Evolutionary conservation across 2,888 invertebrate species (phyloP).

Genomic region (Diarsia dahlii): DNA sequence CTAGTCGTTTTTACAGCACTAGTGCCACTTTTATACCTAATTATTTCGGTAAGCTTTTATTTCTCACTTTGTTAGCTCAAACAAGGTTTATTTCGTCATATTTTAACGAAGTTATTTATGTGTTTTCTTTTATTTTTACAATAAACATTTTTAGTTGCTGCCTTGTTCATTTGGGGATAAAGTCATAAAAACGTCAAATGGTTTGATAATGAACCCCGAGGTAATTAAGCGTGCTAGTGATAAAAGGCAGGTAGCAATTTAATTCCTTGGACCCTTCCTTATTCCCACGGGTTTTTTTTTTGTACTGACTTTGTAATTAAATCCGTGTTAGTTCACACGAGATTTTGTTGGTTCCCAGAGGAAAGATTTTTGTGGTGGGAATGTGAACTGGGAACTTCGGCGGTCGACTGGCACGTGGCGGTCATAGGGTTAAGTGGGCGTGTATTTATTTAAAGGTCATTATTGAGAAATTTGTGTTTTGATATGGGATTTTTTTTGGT

Average conservation of each 20-base stretch:
- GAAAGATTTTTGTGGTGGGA: constrained; percentile 41
- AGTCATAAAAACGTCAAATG: constrained; percentile 26
- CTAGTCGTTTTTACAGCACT: constrained; percentile 20
- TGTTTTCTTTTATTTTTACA: constrained; percentile 5
- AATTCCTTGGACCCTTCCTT: constrained; percentile 34
- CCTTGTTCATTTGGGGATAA: constrained; percentile 9
- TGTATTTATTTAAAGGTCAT: constrained; percentile 21
- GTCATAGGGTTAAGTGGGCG: constrained; percentile 49
- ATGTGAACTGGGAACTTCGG: constrained; percentile 63
- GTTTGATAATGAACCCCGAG: constrained; percentile 7
- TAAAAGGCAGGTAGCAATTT: constrained; percentile 60
- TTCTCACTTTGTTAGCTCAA: constrained; percentile 11
- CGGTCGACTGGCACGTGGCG: constrained; percentile 53
- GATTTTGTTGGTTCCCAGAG: constrained; percentile 55
- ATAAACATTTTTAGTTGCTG: constrained; percentile 2
- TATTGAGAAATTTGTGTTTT: background rate
- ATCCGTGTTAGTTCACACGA: constrained; percentile 59
- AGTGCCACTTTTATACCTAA: constrained; percentile 15
- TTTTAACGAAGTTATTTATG: constrained; percentile 13
- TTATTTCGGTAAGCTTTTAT: constrained; percentile 27
- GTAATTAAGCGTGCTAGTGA: constrained; percentile 26
- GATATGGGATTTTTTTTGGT: background rate
- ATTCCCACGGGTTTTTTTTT: constrained; percentile 58
- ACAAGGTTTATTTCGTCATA: constrained; percentile 25
- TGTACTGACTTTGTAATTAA: constrained; percentile 29